Evolutionary conservation across 2,888 invertebrate genomes (phyloP).

Genomic region (Trypoxylon attenuatum): DNA sequence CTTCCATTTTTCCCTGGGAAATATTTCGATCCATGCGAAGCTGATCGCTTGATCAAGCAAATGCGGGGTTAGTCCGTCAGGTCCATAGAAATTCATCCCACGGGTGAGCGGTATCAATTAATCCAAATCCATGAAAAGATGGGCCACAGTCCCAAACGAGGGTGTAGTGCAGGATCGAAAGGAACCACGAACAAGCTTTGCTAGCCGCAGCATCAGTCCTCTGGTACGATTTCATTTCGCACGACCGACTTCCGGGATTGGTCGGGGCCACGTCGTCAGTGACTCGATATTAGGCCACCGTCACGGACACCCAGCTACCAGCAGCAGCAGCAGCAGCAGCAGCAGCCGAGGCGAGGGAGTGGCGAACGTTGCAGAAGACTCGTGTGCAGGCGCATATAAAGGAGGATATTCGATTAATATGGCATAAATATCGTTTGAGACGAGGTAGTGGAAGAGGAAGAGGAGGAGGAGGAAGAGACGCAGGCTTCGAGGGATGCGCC

Average conservation of each 20-base stretch:
- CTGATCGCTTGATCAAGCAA: too few relatives aligned
- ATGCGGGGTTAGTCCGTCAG: too few relatives aligned
- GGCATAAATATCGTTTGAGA: slow-evolving; percentile 62
- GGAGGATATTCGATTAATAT: slow-evolving; percentile 60
- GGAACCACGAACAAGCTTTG: not conserved
- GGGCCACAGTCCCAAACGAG: not conserved
- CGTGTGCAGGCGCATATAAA: slow-evolving; percentile 43
- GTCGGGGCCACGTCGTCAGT: slow-evolving; percentile 23
- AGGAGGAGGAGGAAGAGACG: not conserved
- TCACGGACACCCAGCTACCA: slow-evolving; percentile 25
- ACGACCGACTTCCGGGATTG: slow-evolving; percentile 38
- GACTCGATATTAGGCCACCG: slow-evolving; percentile 46
- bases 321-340: not conserved
- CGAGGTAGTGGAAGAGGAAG: slow-evolving; percentile 16
- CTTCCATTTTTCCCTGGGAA: too few relatives aligned
- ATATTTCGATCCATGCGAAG: too few relatives aligned
- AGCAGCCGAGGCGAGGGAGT: too few relatives aligned
- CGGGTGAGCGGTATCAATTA: too few relatives aligned
- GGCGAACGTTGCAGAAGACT: not conserved
- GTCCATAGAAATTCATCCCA: too few relatives aligned
- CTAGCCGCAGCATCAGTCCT: not conserved
- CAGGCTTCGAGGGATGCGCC: slow-evolving; percentile 22
- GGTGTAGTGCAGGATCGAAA: not conserved
- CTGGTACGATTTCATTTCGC: slow-evolving; percentile 29
- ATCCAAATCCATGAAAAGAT: not conserved